phyloP scores from a whole-genome alignment of 2,888 invertebrate genomes.

The Rotaria magnacalcarata region DNA sequence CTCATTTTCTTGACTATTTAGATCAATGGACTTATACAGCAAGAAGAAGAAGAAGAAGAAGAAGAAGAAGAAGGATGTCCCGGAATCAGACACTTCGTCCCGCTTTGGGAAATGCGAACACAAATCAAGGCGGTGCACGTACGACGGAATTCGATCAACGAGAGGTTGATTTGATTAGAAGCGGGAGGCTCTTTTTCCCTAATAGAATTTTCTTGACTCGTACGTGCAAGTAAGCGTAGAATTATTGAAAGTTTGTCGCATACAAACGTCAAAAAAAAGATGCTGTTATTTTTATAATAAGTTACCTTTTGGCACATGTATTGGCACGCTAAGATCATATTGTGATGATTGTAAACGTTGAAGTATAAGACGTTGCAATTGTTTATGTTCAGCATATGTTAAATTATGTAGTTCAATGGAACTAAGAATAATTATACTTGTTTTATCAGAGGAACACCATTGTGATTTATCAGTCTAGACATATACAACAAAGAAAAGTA shows the following conservation, averaged over 20 bases:
- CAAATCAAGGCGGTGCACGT: background rate
- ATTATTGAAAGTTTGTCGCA: background rate
- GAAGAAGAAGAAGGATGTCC: background rate
- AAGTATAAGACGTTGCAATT: slow-evolving; percentile 14
- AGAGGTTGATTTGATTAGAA: background rate
- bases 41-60: background rate
- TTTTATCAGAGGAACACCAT: slow-evolving; percentile 4
- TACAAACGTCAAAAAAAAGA: background rate
- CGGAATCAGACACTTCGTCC: background rate
- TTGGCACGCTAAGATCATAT: background rate
- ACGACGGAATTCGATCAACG: background rate
- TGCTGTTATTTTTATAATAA: background rate
- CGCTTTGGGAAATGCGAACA: background rate
- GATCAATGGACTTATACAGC: background rate
- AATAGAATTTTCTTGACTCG: too few relatives aligned
- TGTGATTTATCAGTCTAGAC: slow-evolving; percentile 3
- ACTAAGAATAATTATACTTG: slow-evolving; percentile 7
- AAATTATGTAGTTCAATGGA: slow-evolving; percentile 32
- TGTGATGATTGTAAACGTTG: slow-evolving; percentile 15
- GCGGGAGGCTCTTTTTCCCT: background rate
- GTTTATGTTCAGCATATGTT: slow-evolving; percentile 33
- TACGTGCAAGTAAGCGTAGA: too few relatives aligned
- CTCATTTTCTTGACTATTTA: background rate
- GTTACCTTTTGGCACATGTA: slow-evolving; percentile 31
- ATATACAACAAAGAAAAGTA: background rate